Base-by-base conservation (phyloP, 2,797 vertebrate genomes). In the Anas bernieri region DNA sequence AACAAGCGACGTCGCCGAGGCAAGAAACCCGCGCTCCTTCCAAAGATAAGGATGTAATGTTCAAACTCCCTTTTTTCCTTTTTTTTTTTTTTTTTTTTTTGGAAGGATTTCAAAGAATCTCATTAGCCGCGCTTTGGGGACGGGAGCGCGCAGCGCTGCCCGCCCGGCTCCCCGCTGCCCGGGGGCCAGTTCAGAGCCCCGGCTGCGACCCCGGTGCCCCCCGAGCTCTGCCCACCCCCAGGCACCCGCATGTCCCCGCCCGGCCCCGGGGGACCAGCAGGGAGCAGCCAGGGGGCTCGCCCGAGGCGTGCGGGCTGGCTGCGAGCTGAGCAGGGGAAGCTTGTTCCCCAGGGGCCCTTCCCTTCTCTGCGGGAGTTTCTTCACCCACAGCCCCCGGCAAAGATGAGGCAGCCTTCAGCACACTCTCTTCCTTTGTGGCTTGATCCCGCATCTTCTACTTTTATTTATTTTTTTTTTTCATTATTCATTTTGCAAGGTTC, bases 1-100 rank as follows among this genome's bases (percentile, higher is more conserved):
- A 92, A 77, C 88, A 80, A 96, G 89, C 82, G 78, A 94, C 93
- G 94, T 93, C 90, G 95, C 94, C 76, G 72, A 26, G 68, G 88
- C 94, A 83, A 95, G 93, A 97, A 97, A 97, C 83, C 67, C 35
- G 89, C 77, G 72, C 91, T 95, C 72, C 85, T 91, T 92, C 92
- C 92, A 79, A 92, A 88, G 93, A 96, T 95, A 87, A 94, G 94
- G 96, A 94, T 95, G 96, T 81, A 96, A 96, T 97, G 74, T 95
- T 95, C 95, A 94, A 95, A 95, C 28, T 67, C 55, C 33, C 74
- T 75, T 83, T 95, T 88, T 78, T 35, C 20, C 37, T 46, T 22
- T 55, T 41, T 21, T 54, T 55, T 21, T 43, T 35, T 33, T 48
- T 45, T 17, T 46, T 45, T 17, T 46, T 30, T 55, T 55, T 21